Base-by-base conservation (phyloP, 2,888 invertebrate species). In the Tridacna gigas region DNA sequence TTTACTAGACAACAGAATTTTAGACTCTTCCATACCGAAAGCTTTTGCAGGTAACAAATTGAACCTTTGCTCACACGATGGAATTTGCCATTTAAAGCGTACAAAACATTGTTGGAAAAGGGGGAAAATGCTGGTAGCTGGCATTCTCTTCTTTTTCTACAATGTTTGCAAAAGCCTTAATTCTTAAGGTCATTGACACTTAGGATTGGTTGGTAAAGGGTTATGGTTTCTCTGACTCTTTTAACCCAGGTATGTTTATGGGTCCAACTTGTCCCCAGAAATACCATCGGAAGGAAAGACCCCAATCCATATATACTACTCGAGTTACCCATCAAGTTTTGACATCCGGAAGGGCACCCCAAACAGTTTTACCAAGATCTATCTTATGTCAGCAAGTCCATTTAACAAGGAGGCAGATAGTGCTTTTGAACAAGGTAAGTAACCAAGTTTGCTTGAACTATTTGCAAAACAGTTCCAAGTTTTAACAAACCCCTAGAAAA, bases 271-370 rank as follows among this genome's bases (percentile, higher is more conserved):
- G 18, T 83, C 82, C 0, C 79, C 90, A n/a, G 92, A 92, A 74
- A 88, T 85, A 2, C 67, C 82, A 13, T 79, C 74, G 3, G 76
- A 81, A 9, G 73, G 80, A n/a, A 74, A 37, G 11, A 75, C 82
- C 11, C 80, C 88, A 20, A 82, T 91, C 5, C 90, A 91, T 74
- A 77, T 92, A 22, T 86, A 89, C 79, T 91, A 91, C 74, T 90
- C 89, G 71, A 82, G 82, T 22, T 83, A 92, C 13, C 91, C 91
- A 0, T 73, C 81, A 15, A 51, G 74, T 25, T 77, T 93, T 26
- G 83, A 77, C 1, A 74, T 91, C n/a, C 86, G 60, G n/a, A 28
- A 18, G 9, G 51, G 56, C 60, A 60, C 45, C 12, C 28, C 28
- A n/a, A 45, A 56, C 45, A 77, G 51, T 15, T 71, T 71, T 25